Evolutionary conservation across 1,140 invertebrate species (phyloP).

Genomic region (Dufourea novaeangliae): DNA sequence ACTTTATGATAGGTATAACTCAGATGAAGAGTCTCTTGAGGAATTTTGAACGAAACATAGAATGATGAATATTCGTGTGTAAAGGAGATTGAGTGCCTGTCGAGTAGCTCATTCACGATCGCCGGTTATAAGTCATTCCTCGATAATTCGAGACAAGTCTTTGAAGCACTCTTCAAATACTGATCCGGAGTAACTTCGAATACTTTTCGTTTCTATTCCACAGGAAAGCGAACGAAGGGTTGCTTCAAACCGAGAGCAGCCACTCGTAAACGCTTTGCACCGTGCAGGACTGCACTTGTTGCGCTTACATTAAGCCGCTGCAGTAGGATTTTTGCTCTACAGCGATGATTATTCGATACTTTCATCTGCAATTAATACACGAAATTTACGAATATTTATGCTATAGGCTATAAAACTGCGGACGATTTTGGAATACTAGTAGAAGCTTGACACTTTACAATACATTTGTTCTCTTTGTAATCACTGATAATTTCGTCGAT

Average conservation of each 20-base stretch:
- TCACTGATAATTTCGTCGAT: too few species aligned
- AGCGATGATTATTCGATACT: background rate
- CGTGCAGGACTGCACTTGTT: constrained; percentile 58
- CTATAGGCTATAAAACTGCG: too few species aligned
- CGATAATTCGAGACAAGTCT: constrained; percentile 1
- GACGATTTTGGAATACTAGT: too few species aligned
- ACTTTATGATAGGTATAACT: too few species aligned
- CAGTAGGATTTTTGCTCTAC: background rate
- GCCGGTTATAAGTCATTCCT: background rate
- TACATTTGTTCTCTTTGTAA: too few species aligned
- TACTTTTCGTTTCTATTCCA: constrained; percentile 33
- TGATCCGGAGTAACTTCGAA: constrained; percentile 28
- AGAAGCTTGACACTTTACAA: too few species aligned
- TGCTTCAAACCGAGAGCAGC: constrained; percentile 31
- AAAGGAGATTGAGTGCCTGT: too few species aligned
- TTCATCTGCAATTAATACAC: background rate
- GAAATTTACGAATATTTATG: background rate
- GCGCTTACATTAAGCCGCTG: constrained; percentile 37
- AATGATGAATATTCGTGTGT: too few species aligned
- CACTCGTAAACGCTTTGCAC: constrained; percentile 42
- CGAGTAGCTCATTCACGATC: background rate
- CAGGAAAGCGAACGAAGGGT: constrained; percentile 26
- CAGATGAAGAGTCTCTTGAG: too few species aligned
- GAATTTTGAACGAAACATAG: too few species aligned
- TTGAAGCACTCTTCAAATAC: constrained; percentile 17